These are phyloP conservation scores for Drosophila pallidifrons DNA, from an alignment of 1,140 invertebrate genomes.

Conservation along the genomic window DNA sequence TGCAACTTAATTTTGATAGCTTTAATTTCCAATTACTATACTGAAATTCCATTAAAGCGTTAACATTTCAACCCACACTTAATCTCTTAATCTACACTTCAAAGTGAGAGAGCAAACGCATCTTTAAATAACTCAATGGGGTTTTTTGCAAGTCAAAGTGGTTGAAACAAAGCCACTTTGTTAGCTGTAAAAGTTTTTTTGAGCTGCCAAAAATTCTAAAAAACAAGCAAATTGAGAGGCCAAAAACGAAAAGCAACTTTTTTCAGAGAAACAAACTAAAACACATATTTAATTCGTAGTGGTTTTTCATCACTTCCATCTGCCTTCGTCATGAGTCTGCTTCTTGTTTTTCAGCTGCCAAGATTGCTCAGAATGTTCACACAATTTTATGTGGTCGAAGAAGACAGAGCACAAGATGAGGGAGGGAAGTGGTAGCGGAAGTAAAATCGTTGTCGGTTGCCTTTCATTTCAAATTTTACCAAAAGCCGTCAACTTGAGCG, in stretches of 20 bases:
- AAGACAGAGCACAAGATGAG: not conserved
- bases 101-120: not conserved
- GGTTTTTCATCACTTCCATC: conserved; percentile 32
- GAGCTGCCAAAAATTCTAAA: not conserved
- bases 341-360: not conserved
- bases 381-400: conserved; percentile 30
- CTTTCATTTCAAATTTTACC: conserved; percentile 70
- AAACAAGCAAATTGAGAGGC: conserved; percentile 20
- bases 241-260: conserved; percentile 32
- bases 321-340: not conserved
- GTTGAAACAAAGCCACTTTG: conserved; percentile 17
- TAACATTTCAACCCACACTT: not conserved
- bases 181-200: conserved; percentile 18
- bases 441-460: conserved; percentile 43
- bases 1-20: too few species aligned
- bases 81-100: conserved; percentile 5
- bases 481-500: conserved; percentile 55
- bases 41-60: too few species aligned
- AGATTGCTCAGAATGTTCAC: conserved; percentile 35
- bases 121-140: conserved; percentile 13
- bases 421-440: not conserved
- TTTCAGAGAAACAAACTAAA: conserved; percentile 27
- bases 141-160: not conserved
- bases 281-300: conserved; percentile 46
- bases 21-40: too few species aligned